Evolutionary conservation across 2,797 vertebrate species (phyloP).

Genomic region (Bucorvus abyssinicus): DNA sequence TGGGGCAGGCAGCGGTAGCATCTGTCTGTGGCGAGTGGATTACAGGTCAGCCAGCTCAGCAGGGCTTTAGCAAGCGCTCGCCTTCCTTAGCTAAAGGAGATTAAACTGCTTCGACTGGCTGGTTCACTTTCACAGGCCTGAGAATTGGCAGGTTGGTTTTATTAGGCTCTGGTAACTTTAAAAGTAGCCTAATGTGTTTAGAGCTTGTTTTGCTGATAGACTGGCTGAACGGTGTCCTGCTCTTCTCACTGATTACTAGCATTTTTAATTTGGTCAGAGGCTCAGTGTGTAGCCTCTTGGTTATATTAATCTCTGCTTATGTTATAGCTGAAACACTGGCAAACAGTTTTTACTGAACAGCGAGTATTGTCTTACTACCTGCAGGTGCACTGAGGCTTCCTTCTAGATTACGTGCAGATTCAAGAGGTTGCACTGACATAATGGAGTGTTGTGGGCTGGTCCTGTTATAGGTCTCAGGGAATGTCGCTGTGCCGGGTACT

Average conservation of each 20-base stretch:
- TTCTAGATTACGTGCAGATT: not conserved
- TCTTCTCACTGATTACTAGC: not conserved
- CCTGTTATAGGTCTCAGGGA: not conserved
- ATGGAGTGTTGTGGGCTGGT: rapidly evolving
- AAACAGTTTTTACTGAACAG: not conserved
- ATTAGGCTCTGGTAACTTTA: not conserved
- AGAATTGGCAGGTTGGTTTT: not conserved
- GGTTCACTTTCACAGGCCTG: not conserved
- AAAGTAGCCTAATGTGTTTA: not conserved
- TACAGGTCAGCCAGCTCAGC: not conserved
- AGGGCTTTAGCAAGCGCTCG: not conserved
- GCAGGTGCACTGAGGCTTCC: not conserved
- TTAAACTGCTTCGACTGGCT: not conserved
- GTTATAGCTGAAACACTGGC: not conserved
- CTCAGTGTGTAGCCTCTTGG: not conserved
- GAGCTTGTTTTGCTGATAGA: not conserved
- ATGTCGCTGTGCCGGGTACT: not conserved
- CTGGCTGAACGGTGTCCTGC: not conserved
- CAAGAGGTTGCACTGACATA: not conserved
- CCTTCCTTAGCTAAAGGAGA: not conserved
- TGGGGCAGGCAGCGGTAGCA: not conserved
- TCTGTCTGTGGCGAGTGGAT: not conserved
- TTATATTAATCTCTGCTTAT: not conserved
- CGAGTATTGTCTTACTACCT: not conserved
- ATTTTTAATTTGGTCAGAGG: not conserved